Evolutionary conservation across 2,113 vertebrate genomes (phyloP).

Genomic region (Phylloscopus trochilus): DNA sequence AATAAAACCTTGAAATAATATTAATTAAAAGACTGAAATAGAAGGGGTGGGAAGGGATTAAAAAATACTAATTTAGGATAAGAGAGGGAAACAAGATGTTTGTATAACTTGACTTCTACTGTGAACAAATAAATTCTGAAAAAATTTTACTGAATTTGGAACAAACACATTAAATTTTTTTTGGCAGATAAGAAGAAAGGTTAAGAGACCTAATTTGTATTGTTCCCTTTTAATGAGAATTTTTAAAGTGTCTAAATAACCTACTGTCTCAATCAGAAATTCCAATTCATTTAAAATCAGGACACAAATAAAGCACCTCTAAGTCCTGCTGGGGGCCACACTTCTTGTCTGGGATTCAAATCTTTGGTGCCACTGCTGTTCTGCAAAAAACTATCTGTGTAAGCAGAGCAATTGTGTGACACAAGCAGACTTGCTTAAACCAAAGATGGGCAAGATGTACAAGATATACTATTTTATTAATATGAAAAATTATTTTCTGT

Average conservation of each 20-base stretch:
- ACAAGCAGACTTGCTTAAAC: background rate
- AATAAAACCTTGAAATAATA: background rate
- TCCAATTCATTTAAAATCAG: background rate
- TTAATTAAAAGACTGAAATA: background rate
- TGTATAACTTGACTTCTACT: background rate
- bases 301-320: background rate
- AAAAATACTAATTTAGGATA: background rate
- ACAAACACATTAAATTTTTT: background rate
- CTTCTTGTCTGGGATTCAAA: background rate
- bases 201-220: background rate
- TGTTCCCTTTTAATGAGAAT: background rate
- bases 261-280: background rate
- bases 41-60: background rate
- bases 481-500: background rate
- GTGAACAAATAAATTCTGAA: background rate
- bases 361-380: background rate
- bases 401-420: background rate
- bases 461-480: background rate
- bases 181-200: background rate
- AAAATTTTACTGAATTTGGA: background rate
- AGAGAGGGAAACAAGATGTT: background rate
- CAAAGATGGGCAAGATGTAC: background rate
- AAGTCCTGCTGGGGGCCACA: accelerated
- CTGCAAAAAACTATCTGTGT: background rate
- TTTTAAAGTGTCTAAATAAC: background rate